Conservation (phyloP, 2,888 invertebrate species). For the Protodeltote pygarga region DNA sequence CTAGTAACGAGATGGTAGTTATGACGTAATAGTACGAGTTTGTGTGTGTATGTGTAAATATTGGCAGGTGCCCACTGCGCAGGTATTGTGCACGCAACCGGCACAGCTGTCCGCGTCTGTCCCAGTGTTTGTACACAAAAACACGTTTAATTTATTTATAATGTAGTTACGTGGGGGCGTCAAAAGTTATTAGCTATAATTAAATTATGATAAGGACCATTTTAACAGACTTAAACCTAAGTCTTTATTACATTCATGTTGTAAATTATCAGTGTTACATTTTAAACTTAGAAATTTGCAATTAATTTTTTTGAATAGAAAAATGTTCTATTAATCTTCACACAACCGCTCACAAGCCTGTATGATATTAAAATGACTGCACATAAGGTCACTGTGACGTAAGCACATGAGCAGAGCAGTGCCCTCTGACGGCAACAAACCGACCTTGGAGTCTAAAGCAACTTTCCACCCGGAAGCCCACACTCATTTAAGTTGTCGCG, state of each 20-base stretch:
- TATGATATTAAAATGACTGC: slow-evolving; percentile 26
- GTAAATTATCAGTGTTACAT: too few species aligned
- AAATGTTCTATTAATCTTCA: slow-evolving; percentile 3
- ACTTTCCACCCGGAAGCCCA: slow-evolving; percentile 82
- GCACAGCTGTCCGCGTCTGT: slow-evolving; percentile 32
- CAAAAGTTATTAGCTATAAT: slow-evolving; percentile 4
- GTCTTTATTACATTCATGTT: too few species aligned
- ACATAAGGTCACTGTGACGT: slow-evolving; percentile 57
- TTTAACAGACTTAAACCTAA: too few species aligned
- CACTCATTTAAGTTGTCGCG: slow-evolving; percentile 51
- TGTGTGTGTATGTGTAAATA: slow-evolving; percentile 13
- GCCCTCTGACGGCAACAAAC: slow-evolving; percentile 62
- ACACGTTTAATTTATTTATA: slow-evolving; percentile 23
- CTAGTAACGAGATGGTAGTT: slow-evolving; percentile 6
- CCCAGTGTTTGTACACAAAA: slow-evolving; percentile 21
- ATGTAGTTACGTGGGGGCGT: not conserved
- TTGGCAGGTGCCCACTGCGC: slow-evolving; percentile 31
- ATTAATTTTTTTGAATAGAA: too few species aligned
- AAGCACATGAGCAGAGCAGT: slow-evolving; percentile 59
- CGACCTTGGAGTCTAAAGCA: slow-evolving; percentile 75
- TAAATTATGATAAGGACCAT: not conserved
- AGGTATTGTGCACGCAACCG: slow-evolving; percentile 31
- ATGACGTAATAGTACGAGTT: slow-evolving; percentile 10
- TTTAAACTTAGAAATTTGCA: too few species aligned
- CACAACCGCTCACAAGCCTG: slow-evolving; percentile 8